Evolutionary conservation across 64 coral and sea anemone species (phyloP).

Genomic region (Stichodactyla helianthus): DNA sequence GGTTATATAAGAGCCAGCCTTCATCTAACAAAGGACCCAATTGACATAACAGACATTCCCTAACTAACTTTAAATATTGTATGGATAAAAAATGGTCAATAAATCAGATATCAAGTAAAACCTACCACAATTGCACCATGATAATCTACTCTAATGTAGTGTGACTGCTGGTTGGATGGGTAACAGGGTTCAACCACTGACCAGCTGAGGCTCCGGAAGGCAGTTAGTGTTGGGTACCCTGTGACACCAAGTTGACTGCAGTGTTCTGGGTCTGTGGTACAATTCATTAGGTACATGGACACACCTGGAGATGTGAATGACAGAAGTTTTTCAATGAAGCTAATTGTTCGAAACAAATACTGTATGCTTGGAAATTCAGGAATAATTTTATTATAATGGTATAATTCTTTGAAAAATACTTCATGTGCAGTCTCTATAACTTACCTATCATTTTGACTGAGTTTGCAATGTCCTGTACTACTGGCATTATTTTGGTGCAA

Average conservation of each 20-base stretch:
- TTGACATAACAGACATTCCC: too few species aligned
- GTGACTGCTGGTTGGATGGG: slow-evolving; percentile 42
- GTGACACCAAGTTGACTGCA: slow-evolving; percentile 68
- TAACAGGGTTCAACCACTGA: slow-evolving; percentile 50
- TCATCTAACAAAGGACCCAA: too few species aligned
- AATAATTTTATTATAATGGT: too few species aligned
- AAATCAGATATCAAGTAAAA: not conserved
- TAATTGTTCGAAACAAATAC: too few species aligned
- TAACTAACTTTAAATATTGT: too few species aligned
- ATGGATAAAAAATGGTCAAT: too few species aligned
- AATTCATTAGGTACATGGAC: slow-evolving; percentile 88
- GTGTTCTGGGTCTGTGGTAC: slow-evolving; percentile 55
- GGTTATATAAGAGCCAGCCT: too few species aligned
- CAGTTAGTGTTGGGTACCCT: slow-evolving; percentile 86
- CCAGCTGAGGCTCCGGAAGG: slow-evolving; percentile 93
- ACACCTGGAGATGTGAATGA: slow-evolving; percentile 35
- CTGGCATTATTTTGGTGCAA: slow-evolving; percentile 59
- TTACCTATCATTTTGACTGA: slow-evolving; percentile 69
- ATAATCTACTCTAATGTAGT: slow-evolving; percentile 80
- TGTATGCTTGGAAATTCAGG: too few species aligned
- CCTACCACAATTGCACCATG: slow-evolving; percentile 84
- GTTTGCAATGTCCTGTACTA: slow-evolving; percentile 45
- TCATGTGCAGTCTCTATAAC: not conserved
- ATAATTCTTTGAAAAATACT: too few species aligned
- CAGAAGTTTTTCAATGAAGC: not conserved